Evolutionary conservation across 2,797 vertebrate genomes (phyloP), one percentile per base, ranked within the genome.

Genomic region (Heterohyrax brucei): DNA sequence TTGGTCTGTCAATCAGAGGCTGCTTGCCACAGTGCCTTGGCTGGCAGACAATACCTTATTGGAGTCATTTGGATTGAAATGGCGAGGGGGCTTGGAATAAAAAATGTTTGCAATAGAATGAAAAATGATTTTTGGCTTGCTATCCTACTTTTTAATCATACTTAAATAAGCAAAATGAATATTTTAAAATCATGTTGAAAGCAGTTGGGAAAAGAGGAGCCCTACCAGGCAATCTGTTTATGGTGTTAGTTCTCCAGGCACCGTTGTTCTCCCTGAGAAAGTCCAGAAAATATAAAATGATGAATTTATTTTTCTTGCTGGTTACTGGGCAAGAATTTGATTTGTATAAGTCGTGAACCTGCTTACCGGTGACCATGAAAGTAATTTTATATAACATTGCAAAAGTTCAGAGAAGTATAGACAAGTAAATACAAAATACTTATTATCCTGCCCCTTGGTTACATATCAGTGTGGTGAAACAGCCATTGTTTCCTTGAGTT

Each of bases 111-210:
- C 28, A 59, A 19, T 64, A 81, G 44, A 84, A 48, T 91, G 48
- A 87, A 83, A 93, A 93, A 50, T 80, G 75, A 64, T n/a, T 87
- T 39, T 76, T 93, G 78, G 30, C 68, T 87, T 96, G 87, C n/a
- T 83, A n/a, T 28, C 24, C 50, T 85, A 44, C 5, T 83, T 87
- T 91, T 82, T 33, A 53, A 61, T 39, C 53, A 76, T 72, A 56
- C 59, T 82, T 78, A 84, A 73, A 75, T 50, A 91, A 85, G 30
- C 66, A 79, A 19, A 59, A n/a, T 76, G 46, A 33, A 24, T 84
- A 72, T 94, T 88, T 90, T 96, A n/a, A 84, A 73, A 21, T 76
- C 59, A 88, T 62, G 93, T 92, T 88, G n/a, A 88, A 94, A 73
- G 95, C 39, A 62, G 24, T 53, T 90, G 19, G 88, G 79, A 21